Conservation (phyloP, 2,797 vertebrate genomes). For the Chiropotes sagulatus region DNA sequence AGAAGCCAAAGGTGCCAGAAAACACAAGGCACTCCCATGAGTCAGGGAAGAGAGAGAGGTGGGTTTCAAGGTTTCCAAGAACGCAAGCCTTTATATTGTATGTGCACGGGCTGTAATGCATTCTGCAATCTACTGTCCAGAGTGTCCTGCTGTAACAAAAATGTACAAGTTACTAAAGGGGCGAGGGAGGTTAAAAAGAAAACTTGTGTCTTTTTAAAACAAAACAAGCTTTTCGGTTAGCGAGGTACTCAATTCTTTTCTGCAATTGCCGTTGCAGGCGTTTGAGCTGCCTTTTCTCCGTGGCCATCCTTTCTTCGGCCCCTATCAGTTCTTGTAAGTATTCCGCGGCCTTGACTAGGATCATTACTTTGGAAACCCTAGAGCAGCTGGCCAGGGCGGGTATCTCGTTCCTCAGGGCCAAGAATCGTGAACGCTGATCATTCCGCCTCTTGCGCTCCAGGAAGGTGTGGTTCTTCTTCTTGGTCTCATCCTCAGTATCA, state of each 20-base stretch:
- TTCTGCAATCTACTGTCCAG: constrained; percentile 68
- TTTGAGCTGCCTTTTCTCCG: constrained; percentile 92
- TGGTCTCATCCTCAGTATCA: constrained; percentile 93
- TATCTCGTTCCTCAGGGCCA: constrained; percentile 92
- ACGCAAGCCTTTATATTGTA: constrained; percentile 67
- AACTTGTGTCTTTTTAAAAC: constrained; percentile 45
- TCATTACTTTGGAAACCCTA: constrained; percentile 96
- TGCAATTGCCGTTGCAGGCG: constrained; percentile 90
- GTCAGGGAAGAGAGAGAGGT: constrained; percentile 55
- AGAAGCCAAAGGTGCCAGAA: constrained; percentile 55
- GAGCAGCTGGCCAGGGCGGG: constrained; percentile 91
- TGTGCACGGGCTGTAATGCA: constrained; percentile 62
- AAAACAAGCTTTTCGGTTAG: constrained; percentile 35
- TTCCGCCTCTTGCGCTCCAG: constrained; percentile 95
- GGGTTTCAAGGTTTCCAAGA: constrained; percentile 63
- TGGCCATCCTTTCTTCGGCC: constrained; percentile 89
- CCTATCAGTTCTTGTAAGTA: constrained; percentile 90
- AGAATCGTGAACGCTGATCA: constrained; percentile 94
- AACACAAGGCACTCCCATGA: constrained; percentile 44
- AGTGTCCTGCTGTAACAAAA: constrained; percentile 56
- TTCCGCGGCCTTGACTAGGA: constrained; percentile 94
- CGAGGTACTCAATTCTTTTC: constrained; percentile 91
- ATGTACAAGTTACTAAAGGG: constrained; percentile 85
- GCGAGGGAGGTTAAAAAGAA: constrained; percentile 52
- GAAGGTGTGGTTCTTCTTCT: constrained; percentile 95